phyloP scores from a whole-genome alignment of 2,113 vertebrate genomes.

The Planiliza haematocheilus region DNA sequence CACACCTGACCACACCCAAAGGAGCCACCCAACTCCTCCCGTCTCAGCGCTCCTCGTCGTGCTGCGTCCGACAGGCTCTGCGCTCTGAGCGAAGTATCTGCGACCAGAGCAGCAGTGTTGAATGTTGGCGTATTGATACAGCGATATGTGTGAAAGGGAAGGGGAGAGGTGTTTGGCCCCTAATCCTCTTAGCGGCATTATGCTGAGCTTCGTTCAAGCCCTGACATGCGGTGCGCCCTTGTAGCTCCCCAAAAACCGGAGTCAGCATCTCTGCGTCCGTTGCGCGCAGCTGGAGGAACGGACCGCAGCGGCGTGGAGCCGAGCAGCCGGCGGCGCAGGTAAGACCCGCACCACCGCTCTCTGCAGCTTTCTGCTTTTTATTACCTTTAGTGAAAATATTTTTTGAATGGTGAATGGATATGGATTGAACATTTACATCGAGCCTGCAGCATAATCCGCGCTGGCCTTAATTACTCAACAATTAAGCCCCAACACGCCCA shows the following conservation, averaged over 20 bases:
- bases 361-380: neutral
- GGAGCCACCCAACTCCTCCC: neutral
- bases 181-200: constrained; percentile 91
- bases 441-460: constrained; percentile 33
- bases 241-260: constrained; percentile 73
- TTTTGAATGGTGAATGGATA: neutral
- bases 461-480: neutral
- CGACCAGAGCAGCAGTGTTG: neutral
- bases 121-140: constrained; percentile 60
- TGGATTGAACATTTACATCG: constrained; percentile 5
- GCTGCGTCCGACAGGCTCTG: neutral
- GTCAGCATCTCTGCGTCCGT: constrained; percentile 72
- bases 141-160: constrained; percentile 57
- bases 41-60: neutral
- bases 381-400: neutral
- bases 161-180: constrained; percentile 53
- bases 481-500: neutral
- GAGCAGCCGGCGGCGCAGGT: constrained; percentile 62
- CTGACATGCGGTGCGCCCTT: constrained; percentile 83
- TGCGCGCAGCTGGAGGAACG: constrained; percentile 71
- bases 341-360: constrained; percentile 18
- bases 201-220: constrained; percentile 79
- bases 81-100: neutral
- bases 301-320: constrained; percentile 25
- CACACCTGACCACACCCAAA: constrained; percentile 8